Evolutionary conservation across 2,888 invertebrate genomes (phyloP).

Genomic region (Salpingus planirostris): DNA sequence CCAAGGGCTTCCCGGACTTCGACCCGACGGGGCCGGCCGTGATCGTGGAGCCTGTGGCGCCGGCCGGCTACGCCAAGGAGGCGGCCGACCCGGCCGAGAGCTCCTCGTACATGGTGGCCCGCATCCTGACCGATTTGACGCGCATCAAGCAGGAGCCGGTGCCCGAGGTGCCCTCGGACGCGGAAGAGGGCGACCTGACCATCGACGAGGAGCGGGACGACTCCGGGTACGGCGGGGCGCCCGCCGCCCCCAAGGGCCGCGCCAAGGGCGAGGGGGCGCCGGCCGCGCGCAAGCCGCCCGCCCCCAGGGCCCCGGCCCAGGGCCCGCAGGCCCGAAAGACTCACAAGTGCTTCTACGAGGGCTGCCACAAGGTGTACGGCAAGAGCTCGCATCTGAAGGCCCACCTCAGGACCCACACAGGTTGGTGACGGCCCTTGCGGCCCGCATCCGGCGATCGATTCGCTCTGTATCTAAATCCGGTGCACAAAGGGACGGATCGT

Average conservation of each 20-base stretch:
- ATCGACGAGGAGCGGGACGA: conserved; percentile 23
- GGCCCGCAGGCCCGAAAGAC: conserved; percentile 40
- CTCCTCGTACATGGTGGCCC: conserved; percentile 49
- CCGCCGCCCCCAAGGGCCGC: neutral
- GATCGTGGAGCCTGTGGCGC: conserved; percentile 33
- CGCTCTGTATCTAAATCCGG: too few relatives aligned
- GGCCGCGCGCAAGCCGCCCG: conserved; percentile 20
- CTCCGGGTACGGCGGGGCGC: neutral
- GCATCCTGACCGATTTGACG: conserved; percentile 53
- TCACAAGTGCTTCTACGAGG: conserved; percentile 51
- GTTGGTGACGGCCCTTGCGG: conserved; percentile 41
- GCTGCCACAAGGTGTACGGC: conserved; percentile 55
- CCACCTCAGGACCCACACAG: conserved; percentile 56
- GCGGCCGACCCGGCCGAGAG: conserved; percentile 23
- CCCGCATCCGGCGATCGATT: too few relatives aligned
- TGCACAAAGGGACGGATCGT: too few relatives aligned
- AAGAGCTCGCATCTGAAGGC: conserved; percentile 59
- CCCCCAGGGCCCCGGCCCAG: conserved; percentile 18
- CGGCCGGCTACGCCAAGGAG: too few relatives aligned
- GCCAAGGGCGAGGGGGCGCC: too few relatives aligned
- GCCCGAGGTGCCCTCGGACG: conserved; percentile 40
- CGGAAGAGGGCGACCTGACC: conserved; percentile 31
- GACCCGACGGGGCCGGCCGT: conserved; percentile 29
- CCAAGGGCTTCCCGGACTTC: conserved; percentile 21
- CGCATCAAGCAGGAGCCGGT: conserved; percentile 50